Evolutionary conservation across 2,888 invertebrate genomes (phyloP).

Genomic region (Ephialtes manifestator): DNA sequence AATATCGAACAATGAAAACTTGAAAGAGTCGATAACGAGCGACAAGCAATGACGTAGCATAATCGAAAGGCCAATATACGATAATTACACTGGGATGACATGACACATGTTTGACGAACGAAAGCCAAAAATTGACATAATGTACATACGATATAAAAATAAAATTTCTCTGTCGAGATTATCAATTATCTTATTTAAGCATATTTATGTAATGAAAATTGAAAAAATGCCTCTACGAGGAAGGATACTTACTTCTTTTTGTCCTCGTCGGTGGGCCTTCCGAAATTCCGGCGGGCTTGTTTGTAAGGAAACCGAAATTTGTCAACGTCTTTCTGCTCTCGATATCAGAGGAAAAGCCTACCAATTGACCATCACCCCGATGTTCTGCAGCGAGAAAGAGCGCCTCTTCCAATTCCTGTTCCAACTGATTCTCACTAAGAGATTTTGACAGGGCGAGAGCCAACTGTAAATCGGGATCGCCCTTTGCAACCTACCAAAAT

Average conservation of each 20-base stretch:
- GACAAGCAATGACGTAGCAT: too few species aligned
- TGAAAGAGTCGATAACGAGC: too few species aligned
- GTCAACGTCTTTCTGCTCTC: constrained; percentile 77
- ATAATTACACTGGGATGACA: too few species aligned
- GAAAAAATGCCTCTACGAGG: neutral
- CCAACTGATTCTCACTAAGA: constrained; percentile 83
- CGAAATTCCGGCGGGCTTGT: constrained; percentile 71
- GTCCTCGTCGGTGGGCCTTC: constrained; percentile 57
- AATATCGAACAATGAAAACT: too few species aligned
- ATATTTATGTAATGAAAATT: too few species aligned
- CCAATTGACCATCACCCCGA: constrained; percentile 67
- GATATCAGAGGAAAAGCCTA: constrained; percentile 66
- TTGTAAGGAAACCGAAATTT: constrained; percentile 81
- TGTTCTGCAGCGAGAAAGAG: constrained; percentile 78
- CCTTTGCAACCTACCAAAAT: constrained; percentile 70
- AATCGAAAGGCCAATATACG: too few species aligned
- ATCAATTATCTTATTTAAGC: too few species aligned
- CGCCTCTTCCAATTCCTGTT: constrained; percentile 80
- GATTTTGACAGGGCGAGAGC: constrained; percentile 86
- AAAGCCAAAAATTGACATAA: too few species aligned
- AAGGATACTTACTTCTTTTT: constrained; percentile 73
- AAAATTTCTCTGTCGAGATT: too few species aligned
- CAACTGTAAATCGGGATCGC: constrained; percentile 84
- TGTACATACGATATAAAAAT: too few species aligned
- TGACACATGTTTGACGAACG: too few species aligned